Base-by-base conservation (phyloP, 2,888 invertebrate genomes). In the Ligdia adustata region DNA sequence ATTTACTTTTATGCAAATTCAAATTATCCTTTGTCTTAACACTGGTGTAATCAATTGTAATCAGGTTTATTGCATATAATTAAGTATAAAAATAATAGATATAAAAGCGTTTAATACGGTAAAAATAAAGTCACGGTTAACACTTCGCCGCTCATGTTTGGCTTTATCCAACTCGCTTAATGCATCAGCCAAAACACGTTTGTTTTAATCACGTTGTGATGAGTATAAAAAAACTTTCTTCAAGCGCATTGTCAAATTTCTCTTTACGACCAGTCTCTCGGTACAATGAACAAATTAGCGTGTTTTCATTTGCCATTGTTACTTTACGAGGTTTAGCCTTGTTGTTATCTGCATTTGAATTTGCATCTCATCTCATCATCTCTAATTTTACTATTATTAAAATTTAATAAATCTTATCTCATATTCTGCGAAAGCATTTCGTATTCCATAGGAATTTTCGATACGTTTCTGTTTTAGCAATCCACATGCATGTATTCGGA, bases 211-310 rank as follows among this genome's bases (percentile, higher is more conserved):
- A 72, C 71, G 67, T 73, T 73, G 66, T 70, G 72, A 73, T 73
- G 72, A 74, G 73, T 78, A 64, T 67, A 72, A 75, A 74, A 24
- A 75, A 74, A 80, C 88, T 89, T 88, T 89, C 89, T 81, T 85
- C 68, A 67, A 79, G 72, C 79, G 78, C 77, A 82, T 84, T 82
- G 81, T 86, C 79, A 72, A 83, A 87, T 87, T 87, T 88, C 85
- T 75, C 83, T 73, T 78, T 62, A 60, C 63, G 63, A 67, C 64
- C 66, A 33, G 68, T 72, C 69, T 62, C 64, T 72, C 62, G 47
- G 54, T 69, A 83, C 81, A 82, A 79, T 84, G 73, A 74, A 66
- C 70, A 68, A 79, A 78, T 81, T 79, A 78, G 71, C 72, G 62
- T 57, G 65, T 69, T 66, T 70, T 66, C 62, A 70, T 71, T 66